Percentiles rank a stretch among this genome's conserved stretches.
Conservation (phyloP, 1,140 invertebrate genomes). For the Cydia splendana region DNA sequence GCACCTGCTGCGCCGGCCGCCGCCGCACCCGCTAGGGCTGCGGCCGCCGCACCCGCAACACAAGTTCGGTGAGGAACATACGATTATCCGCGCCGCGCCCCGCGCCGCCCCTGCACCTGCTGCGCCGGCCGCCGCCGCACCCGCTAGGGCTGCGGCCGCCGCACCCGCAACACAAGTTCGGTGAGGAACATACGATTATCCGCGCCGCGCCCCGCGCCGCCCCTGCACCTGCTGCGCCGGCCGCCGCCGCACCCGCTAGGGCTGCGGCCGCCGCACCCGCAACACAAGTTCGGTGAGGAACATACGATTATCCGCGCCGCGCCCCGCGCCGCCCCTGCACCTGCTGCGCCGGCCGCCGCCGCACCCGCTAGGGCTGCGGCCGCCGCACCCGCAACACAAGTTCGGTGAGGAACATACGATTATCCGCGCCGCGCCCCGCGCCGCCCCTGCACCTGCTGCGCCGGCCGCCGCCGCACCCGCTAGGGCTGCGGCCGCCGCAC, state of each 20-base stretch:
- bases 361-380: constrained; percentile 22
- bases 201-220: constrained; percentile 37
- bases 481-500: constrained; percentile 17
- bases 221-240: constrained; percentile 12
- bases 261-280: constrained; percentile 16
- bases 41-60: neutral
- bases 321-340: constrained; percentile 35
- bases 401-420: neutral
- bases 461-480: constrained; percentile 29
- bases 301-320: constrained; percentile 17
- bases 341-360: constrained; percentile 26
- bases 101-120: constrained; percentile 33
- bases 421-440: constrained; percentile 35
- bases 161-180: neutral
- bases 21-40: constrained; percentile 18
- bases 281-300: neutral
- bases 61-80: neutral
- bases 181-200: neutral
- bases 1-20: constrained; percentile 18
- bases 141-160: constrained; percentile 26
- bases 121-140: constrained; percentile 24
- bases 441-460: constrained; percentile 26
- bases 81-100: constrained; percentile 31
- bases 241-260: constrained; percentile 19
- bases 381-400: neutral